Evolutionary conservation across 1,140 invertebrate species (phyloP).

Genomic region (Drosophila bocki): DNA sequence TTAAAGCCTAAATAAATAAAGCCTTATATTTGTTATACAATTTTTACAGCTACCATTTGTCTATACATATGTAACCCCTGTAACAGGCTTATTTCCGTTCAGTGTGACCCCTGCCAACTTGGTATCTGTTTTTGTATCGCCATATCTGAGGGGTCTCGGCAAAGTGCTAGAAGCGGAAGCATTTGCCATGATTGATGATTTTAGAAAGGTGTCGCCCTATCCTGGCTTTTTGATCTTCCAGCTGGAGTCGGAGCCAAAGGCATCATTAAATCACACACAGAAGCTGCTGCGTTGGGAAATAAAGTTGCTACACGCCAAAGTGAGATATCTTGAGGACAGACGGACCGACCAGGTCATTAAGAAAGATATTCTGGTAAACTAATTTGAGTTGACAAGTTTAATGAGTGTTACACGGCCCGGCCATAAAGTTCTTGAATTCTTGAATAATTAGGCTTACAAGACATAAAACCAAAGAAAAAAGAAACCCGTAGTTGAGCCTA

Average conservation of each 20-base stretch:
- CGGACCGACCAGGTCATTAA: conserved; percentile 30
- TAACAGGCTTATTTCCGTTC: too few species aligned
- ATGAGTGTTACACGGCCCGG: conserved; percentile 11
- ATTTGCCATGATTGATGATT: conserved; percentile 69
- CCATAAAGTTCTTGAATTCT: conserved; percentile 6
- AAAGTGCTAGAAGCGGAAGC: conserved; percentile 58
- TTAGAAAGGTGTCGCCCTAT: conserved; percentile 63
- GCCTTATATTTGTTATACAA: too few species aligned
- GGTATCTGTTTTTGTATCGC: conserved; percentile 28
- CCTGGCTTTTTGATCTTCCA: conserved; percentile 58
- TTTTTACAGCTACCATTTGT: too few species aligned
- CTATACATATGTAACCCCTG: too few species aligned
- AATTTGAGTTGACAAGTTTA: conserved; percentile 31
- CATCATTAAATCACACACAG: conserved; percentile 40
- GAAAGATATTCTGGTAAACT: conserved; percentile 25
- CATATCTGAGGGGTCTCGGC: conserved; percentile 3
- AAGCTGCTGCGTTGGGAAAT: conserved; percentile 30
- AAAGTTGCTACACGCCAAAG: conserved; percentile 18
- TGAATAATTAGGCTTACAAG: conserved; percentile 6
- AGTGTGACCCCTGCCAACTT: background rate
- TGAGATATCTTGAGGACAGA: conserved; percentile 21
- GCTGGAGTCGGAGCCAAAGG: conserved; percentile 11
- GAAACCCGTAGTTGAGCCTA: conserved; percentile 16
- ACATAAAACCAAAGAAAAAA: background rate
- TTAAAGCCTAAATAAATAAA: too few species aligned